Conservation (phyloP, 2,797 vertebrate species). For the Melanotaenia trifasciata region DNA sequence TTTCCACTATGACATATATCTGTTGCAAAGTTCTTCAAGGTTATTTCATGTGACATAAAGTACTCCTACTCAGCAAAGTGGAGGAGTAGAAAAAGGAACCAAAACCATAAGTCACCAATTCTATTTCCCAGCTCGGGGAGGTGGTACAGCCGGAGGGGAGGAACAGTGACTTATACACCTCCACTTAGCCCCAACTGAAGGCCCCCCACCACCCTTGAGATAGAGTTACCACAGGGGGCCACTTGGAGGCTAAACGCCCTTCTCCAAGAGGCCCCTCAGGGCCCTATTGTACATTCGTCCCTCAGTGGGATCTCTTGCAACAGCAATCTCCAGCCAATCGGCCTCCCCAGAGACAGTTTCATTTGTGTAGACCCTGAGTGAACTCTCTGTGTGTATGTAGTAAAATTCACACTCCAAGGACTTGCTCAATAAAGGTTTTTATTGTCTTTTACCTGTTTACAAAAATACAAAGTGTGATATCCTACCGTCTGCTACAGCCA, state of each 20-base stretch:
- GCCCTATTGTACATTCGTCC: conserved; percentile 81
- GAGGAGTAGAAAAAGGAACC: conserved; percentile 68
- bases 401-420: conserved; percentile 66
- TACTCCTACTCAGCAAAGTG: conserved; percentile 61
- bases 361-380: conserved; percentile 74
- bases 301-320: conserved; percentile 81
- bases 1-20: conserved; percentile 60
- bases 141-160: conserved; percentile 81
- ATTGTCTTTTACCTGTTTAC: conserved; percentile 44
- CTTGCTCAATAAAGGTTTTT: conserved; percentile 36
- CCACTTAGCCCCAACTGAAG: conserved; percentile 83
- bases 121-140: conserved; percentile 81
- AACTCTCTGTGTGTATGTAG: conserved; percentile 67
- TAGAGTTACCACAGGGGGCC: conserved; percentile 83
- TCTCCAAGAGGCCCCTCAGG: conserved; percentile 76
- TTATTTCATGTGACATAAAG: conserved; percentile 71
- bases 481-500: conserved; percentile 5
- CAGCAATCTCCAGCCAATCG: conserved; percentile 78
- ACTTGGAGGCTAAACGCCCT: conserved; percentile 80
- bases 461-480: conserved; percentile 39
- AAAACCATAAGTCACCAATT: conserved; percentile 78
- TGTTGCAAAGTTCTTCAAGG: conserved; percentile 69
- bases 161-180: conserved; percentile 82
- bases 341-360: conserved; percentile 73
- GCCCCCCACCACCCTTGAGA: conserved; percentile 83